A percentile compares a stretch with the other conserved stretches of the same genome.
phyloP scores from a whole-genome alignment of 2,113 vertebrate genomes.

The Hipposideros armiger region DNA sequence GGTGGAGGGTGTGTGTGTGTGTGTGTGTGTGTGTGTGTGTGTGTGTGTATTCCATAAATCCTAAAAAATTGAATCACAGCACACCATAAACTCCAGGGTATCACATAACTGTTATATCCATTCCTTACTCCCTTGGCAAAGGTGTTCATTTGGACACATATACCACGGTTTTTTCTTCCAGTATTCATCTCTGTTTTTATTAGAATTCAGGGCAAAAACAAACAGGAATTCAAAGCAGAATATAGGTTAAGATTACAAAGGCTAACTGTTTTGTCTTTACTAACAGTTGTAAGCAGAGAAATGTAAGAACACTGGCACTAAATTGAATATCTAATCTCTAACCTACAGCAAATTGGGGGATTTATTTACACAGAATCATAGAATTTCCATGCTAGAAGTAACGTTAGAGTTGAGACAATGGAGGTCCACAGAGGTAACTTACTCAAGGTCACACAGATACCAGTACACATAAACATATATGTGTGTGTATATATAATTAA shows the following conservation, averaged over 20 bases:
- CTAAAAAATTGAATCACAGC: background rate
- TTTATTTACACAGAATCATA: slow-evolving; percentile 31
- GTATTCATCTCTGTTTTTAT: background rate
- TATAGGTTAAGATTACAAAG: background rate
- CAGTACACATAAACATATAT: background rate
- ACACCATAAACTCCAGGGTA: background rate
- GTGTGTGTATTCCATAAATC: background rate
- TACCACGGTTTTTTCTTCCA: background rate
- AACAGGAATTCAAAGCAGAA: background rate
- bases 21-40: no score
- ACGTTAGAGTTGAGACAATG: background rate
- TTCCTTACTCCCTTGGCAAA: background rate
- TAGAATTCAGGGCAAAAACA: background rate
- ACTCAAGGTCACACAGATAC: background rate
- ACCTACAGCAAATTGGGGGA: background rate
- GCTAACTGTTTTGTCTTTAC: slow-evolving; percentile 15
- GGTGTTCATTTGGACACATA: background rate
- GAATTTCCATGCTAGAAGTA: slow-evolving; percentile 7
- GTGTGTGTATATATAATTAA: background rate
- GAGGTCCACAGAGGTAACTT: background rate
- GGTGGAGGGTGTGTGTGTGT: background rate
- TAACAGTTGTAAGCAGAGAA: slow-evolving; percentile 6
- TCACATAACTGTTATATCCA: background rate
- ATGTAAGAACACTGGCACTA: slow-evolving; percentile 31
- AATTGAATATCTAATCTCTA: background rate